These are phyloP conservation scores for Phaedon cochleariae DNA, from an alignment of 2,888 invertebrate genomes.

Conservation along the genomic window DNA sequence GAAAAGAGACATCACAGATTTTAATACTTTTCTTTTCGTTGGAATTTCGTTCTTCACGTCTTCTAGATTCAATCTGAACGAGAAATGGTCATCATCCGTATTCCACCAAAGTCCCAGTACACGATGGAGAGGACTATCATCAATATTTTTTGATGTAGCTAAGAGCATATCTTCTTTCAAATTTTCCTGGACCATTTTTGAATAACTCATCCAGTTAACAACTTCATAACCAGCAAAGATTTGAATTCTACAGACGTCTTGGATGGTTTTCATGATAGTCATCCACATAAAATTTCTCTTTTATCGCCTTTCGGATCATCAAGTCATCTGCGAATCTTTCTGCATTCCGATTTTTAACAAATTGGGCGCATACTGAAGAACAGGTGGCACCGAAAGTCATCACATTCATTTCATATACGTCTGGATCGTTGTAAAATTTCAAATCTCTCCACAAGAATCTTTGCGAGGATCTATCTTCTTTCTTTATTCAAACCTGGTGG, in stretches of 20 bases:
- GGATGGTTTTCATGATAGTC: constrained; percentile 1
- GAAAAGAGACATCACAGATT: too few species aligned
- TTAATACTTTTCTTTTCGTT: constrained; percentile 2
- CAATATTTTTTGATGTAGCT: neutral
- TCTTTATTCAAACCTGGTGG: constrained; percentile 1
- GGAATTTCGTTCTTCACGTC: neutral
- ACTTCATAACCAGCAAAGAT: neutral
- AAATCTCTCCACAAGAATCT: neutral
- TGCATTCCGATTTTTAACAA: constrained; percentile 8
- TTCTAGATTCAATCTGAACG: neutral
- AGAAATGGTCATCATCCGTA: too few species aligned
- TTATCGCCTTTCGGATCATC: neutral
- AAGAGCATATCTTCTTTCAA: too few species aligned
- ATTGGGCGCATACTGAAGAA: neutral
- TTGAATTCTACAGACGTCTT: neutral
- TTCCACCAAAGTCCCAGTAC: too few species aligned
- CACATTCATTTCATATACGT: constrained; percentile 4
- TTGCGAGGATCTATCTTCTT: neutral
- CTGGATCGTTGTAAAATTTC: neutral
- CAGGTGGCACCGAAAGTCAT: constrained; percentile 1
- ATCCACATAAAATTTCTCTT: constrained; percentile 4
- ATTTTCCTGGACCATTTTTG: too few species aligned
- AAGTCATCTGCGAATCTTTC: neutral
- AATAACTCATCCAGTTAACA: constrained; percentile 6
- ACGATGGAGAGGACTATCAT: neutral